These are phyloP conservation scores for Corvus moneduloides DNA, from an alignment of 2,113 vertebrate species.

Conservation along the genomic window DNA sequence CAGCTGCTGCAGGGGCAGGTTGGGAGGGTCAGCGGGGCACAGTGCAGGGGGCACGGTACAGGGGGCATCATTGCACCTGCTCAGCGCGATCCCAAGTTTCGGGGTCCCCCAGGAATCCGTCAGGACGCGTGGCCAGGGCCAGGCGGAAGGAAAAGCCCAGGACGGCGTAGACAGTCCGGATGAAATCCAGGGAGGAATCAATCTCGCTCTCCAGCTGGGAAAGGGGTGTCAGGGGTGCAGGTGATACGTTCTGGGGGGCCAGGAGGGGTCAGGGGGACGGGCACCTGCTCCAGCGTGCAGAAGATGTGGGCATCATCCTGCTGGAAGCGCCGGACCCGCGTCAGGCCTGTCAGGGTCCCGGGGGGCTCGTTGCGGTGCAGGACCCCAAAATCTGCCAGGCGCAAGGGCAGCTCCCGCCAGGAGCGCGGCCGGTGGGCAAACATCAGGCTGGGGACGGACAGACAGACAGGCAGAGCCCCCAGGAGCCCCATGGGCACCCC, in stretches of 20 bases:
- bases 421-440: conserved; percentile 88
- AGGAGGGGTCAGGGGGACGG: not conserved
- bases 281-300: conserved; percentile 86
- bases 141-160: conserved; percentile 90
- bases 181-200: conserved; percentile 84
- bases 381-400: conserved; percentile 90
- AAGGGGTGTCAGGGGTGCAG: not conserved
- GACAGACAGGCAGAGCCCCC: not conserved
- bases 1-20: conserved; percentile 73
- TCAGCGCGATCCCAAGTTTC: conserved; percentile 87
- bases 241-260: accelerated
- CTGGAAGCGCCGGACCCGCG: conserved; percentile 85
- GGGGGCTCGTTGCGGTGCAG: conserved; percentile 90
- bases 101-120: conserved; percentile 82
- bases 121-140: conserved; percentile 85
- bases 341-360: conserved; percentile 82
- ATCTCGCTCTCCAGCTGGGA: conserved; percentile 87
- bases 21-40: not conserved
- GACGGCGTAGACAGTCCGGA: conserved; percentile 80
- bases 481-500: not conserved
- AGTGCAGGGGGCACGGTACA: accelerated
- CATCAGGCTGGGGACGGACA: conserved; percentile 78
- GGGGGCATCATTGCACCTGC: conserved; percentile 68
- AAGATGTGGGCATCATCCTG: conserved; percentile 94
- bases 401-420: conserved; percentile 90